A percentile compares a stretch with the other conserved stretches of the same genome.
Conservation (phyloP, 2,888 invertebrate genomes). For the Torymus auratus region DNA sequence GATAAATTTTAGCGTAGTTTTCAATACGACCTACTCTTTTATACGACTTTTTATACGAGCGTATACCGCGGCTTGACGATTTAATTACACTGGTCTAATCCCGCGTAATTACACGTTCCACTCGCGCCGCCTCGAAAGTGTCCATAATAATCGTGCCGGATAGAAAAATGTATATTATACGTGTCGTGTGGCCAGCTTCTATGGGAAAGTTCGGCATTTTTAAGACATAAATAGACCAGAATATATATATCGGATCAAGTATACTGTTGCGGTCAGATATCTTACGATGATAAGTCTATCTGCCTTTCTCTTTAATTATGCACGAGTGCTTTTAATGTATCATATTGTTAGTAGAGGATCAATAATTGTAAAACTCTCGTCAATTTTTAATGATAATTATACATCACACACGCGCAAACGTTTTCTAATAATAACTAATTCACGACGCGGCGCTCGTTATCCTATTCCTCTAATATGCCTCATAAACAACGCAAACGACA, state of each 20-base stretch:
- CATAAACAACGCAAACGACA: no score
- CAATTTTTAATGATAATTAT: no score
- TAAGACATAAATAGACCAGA: no score
- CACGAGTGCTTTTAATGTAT: no score
- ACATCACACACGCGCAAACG: background rate
- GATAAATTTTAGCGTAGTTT: no score
- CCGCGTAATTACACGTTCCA: constrained; percentile 52
- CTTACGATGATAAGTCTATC: no score
- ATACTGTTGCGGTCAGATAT: no score
- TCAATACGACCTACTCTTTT: no score
- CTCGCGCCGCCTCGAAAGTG: constrained; percentile 28
- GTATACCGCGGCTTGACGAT: constrained; percentile 49
- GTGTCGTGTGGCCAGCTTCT: constrained; percentile 21
- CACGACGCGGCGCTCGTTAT: background rate
- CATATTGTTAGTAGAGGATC: no score
- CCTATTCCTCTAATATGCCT: background rate
- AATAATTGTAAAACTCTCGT: no score
- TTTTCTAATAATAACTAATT: constrained; percentile 11
- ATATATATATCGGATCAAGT: no score
- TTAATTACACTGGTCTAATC: constrained; percentile 56
- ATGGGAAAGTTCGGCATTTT: constrained; percentile 16
- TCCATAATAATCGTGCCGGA: constrained; percentile 47
- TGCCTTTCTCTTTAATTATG: no score
- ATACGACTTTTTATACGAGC: constrained; percentile 25
- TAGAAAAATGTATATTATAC: constrained; percentile 34